Evolutionary conservation across 2,888 invertebrate species (phyloP).

Genomic region (Cyclophora albipunctata): DNA sequence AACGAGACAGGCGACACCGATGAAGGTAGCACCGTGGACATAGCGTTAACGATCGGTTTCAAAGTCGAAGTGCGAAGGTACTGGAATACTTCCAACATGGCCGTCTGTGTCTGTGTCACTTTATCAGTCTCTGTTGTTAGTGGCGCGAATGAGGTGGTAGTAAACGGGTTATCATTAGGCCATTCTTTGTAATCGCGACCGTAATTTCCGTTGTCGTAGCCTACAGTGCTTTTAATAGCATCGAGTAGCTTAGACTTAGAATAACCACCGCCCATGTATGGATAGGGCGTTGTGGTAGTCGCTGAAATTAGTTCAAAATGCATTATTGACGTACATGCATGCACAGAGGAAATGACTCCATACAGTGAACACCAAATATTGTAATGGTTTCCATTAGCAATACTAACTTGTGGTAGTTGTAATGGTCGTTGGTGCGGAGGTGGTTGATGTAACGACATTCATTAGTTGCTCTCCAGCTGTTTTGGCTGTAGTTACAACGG

Average conservation of each 20-base stretch:
- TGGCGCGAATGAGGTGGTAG: constrained; percentile 62
- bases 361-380: constrained; percentile 20
- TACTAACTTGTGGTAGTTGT: constrained; percentile 73
- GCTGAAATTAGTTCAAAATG: constrained; percentile 62
- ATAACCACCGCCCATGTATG: constrained; percentile 64
- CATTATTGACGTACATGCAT: constrained; percentile 53
- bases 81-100: constrained; percentile 71
- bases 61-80: constrained; percentile 67
- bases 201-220: constrained; percentile 58
- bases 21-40: constrained; percentile 52
- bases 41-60: constrained; percentile 60
- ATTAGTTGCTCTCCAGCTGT: constrained; percentile 54
- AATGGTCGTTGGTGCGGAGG: constrained; percentile 59
- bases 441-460: constrained; percentile 53
- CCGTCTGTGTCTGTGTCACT: constrained; percentile 66
- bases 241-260: constrained; percentile 70
- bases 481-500: constrained; percentile 59
- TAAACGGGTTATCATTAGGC: constrained; percentile 71
- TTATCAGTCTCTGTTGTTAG: constrained; percentile 61
- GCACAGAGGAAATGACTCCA: constrained; percentile 29
- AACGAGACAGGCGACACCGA: constrained; percentile 50
- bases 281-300: constrained; percentile 62
- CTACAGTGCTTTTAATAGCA: constrained; percentile 67
- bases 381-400: constrained; percentile 13
- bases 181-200: constrained; percentile 61